Base-by-base conservation (phyloP, 23 tunicate species). In the Halocynthia roretzi region DNA sequence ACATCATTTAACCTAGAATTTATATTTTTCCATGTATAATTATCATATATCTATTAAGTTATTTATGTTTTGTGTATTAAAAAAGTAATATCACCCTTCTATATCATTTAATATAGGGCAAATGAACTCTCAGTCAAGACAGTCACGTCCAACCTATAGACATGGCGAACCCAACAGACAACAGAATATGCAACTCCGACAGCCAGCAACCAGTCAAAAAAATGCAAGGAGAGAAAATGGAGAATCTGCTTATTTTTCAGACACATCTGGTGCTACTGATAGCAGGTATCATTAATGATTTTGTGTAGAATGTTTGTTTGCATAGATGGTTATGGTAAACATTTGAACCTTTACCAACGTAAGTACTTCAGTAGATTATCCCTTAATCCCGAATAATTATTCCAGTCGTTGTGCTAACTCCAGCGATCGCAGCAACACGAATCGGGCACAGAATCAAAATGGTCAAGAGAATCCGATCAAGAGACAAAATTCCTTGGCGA, bases 401-500 rank as follows among this genome's bases (percentile, higher is more conserved):
- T 14, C 10, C n/a, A 65, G 70, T 65, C 70, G 70, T 9, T 65
- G 22, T 15, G 70, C 70, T 20, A 65, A 14, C 31, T 65, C 70
- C 10, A 65, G 70, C 5, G 70, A 54, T 74, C 56, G 78, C 56
- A 53, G 78, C 56, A 74, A 74, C 56, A 15, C 63, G 12, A 58
- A 58, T 14, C 18, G 23, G 50, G 18, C 71, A 50, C 71, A 67
- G 22, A n/a, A 50, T 50, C 78, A 53, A 10, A 40, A 65, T 65
- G 17, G 6, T 5, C 64, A 74, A 74, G 5, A 74, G 56, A 80
- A 72, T 21, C 72, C 73, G 12, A 71, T 88, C 7, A 31, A 73
- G 48, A 80, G 95, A 21, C 67, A 78, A 71, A 73, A 88, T 52
- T 88, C 95, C 52, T 76, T 83, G 83, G 70, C 67, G 22, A 83